phyloP scores from a whole-genome alignment of 2,797 vertebrate species.

The Tiaroga cobitis region DNA sequence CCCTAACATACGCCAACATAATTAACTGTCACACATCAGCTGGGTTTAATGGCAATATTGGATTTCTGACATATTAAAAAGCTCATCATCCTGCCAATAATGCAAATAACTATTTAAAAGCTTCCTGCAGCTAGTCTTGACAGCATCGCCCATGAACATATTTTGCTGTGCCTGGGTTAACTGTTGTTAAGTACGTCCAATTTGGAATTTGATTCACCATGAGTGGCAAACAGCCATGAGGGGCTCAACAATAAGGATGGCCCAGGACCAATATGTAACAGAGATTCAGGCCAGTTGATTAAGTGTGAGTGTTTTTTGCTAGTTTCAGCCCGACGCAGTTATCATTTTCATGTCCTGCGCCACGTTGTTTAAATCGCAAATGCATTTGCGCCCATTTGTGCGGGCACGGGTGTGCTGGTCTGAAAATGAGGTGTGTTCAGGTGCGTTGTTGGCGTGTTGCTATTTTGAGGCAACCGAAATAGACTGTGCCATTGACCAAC shows the following conservation, averaged over 20 bases:
- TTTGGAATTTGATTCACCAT: not conserved
- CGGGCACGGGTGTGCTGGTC: too few relatives aligned
- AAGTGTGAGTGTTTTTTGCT: too few relatives aligned
- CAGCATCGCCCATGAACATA: slow-evolving; percentile 2
- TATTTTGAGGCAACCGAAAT: too few relatives aligned
- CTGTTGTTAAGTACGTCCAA: not conserved
- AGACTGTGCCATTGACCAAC: too few relatives aligned
- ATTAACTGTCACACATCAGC: slow-evolving; percentile 78
- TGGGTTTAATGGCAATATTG: slow-evolving; percentile 75
- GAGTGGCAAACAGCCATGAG: not conserved
- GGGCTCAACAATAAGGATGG: not conserved
- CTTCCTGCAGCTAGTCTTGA: slow-evolving; percentile 64
- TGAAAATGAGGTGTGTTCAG: too few relatives aligned
- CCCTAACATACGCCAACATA: slow-evolving; percentile 74
- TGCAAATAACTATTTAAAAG: slow-evolving; percentile 64
- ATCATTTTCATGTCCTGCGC: too few relatives aligned
- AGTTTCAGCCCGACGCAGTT: too few relatives aligned
- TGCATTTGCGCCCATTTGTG: too few relatives aligned
- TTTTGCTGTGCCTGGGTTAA: slow-evolving; percentile 35
- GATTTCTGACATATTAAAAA: slow-evolving; percentile 78
- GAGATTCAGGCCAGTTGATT: not conserved
- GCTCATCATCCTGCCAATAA: slow-evolving; percentile 68
- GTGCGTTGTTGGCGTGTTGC: too few relatives aligned
- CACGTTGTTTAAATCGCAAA: too few relatives aligned
- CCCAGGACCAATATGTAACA: not conserved